A percentile compares a stretch with the other conserved stretches of the same genome.
These are phyloP conservation scores for Gastrophryne carolinensis DNA, from an alignment of 2,797 vertebrate genomes.

Conservation along the genomic window DNA sequence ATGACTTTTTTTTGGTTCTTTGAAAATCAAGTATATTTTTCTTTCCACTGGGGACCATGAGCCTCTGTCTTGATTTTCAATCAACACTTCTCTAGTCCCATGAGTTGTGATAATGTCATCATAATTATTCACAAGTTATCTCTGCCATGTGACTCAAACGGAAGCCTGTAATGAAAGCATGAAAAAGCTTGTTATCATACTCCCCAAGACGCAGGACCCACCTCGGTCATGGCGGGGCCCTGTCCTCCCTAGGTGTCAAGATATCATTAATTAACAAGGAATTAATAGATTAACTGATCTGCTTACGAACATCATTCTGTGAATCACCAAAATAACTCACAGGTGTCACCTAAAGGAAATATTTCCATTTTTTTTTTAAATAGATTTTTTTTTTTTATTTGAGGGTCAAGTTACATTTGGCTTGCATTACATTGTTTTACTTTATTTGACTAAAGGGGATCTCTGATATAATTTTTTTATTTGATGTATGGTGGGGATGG, in stretches of 20 bases:
- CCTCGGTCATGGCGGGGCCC: background rate
- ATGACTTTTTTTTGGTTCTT: conserved; percentile 50
- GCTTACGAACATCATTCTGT: background rate
- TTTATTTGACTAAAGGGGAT: no score
- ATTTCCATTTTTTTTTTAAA: no score
- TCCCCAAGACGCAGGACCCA: background rate
- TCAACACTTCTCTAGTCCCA: conserved; percentile 43
- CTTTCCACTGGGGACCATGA: conserved; percentile 44
- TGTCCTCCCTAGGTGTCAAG: conserved; percentile 6
- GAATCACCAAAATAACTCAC: background rate
- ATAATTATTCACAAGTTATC: conserved; percentile 35
- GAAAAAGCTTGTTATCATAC: conserved; percentile 20
- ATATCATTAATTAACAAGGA: conserved; percentile 11
- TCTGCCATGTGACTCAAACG: conserved; percentile 14
- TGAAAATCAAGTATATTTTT: conserved; percentile 48
- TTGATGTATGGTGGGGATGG: no score
- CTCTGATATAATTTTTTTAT: no score
- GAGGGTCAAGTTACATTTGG: no score
- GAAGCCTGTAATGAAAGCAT: conserved; percentile 18
- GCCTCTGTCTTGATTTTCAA: conserved; percentile 50
- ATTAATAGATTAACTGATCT: conserved; percentile 19
- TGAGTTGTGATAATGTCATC: conserved; percentile 48
- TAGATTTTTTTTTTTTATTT: no score
- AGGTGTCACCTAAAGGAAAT: background rate
- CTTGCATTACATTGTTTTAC: no score